phyloP scores from a whole-genome alignment of 2,797 vertebrate genomes.

The Orestias chungarensis region DNA sequence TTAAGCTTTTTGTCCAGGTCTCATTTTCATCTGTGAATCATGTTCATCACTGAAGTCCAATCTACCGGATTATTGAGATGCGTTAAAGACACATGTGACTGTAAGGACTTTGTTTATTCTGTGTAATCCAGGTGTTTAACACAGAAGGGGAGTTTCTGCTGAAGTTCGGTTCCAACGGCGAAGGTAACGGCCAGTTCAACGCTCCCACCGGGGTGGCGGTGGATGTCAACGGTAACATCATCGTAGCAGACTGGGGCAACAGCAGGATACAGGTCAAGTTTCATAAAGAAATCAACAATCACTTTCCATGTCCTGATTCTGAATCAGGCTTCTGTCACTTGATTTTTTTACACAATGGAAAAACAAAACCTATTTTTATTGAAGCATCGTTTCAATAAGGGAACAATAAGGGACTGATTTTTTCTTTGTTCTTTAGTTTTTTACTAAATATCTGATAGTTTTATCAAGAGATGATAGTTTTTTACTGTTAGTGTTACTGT shows the following conservation, averaged over 20 bases:
- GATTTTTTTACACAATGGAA: neutral
- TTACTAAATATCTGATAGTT: too few species aligned
- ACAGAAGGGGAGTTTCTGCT: slow-evolving; percentile 95
- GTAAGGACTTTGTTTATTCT: neutral
- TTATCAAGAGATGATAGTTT: too few species aligned
- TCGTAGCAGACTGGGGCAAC: slow-evolving; percentile 99
- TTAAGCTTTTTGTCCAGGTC: neutral
- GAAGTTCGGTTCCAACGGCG: slow-evolving; percentile 97
- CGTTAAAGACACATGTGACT: neutral
- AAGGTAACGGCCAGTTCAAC: slow-evolving; percentile 98
- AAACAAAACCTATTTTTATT: too few species aligned
- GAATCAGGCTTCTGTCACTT: neutral
- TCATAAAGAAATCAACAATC: neutral
- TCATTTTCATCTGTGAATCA: neutral
- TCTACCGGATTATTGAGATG: neutral
- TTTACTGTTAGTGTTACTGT: too few species aligned
- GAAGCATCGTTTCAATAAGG: too few species aligned
- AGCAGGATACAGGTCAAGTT: slow-evolving; percentile 93
- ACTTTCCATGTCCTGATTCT: neutral
- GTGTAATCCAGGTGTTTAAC: slow-evolving; percentile 89
- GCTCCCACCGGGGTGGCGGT: slow-evolving; percentile 98
- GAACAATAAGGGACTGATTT: too few species aligned
- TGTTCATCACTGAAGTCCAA: neutral
- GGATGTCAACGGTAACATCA: slow-evolving; percentile 96
- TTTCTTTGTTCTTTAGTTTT: too few species aligned